Conservation (phyloP, 2,888 invertebrate species). For the Iselma pallidipennis region DNA sequence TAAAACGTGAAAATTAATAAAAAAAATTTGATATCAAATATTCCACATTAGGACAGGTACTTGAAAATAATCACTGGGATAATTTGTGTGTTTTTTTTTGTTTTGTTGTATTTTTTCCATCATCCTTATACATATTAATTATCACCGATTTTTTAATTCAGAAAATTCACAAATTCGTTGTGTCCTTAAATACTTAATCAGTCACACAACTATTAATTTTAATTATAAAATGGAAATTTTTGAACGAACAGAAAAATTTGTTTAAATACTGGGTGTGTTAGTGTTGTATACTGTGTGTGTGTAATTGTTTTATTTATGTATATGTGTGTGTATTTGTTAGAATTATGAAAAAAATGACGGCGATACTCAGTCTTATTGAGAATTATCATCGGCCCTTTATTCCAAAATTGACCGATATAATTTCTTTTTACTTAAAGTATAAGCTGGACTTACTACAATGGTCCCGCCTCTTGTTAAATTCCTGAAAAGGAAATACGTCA, state of each 20-base stretch:
- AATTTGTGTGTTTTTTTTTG: no score
- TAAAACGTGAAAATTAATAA: no score
- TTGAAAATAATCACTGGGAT: not conserved
- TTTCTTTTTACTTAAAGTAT: slow-evolving; percentile 89
- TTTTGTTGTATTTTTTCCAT: no score
- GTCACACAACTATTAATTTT: not conserved
- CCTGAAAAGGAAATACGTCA: no score
- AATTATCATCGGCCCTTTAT: slow-evolving; percentile 28
- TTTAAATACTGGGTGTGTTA: no score
- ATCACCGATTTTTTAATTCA: not conserved
- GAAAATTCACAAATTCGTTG: not conserved
- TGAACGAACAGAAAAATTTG: no score
- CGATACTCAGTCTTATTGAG: slow-evolving; percentile 1
- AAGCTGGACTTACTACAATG: slow-evolving; percentile 86
- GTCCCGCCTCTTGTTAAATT: slow-evolving; percentile 80
- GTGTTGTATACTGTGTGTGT: not conserved
- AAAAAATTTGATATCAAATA: not conserved
- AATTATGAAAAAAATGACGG: not conserved
- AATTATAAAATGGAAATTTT: no score
- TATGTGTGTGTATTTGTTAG: slow-evolving; percentile 10
- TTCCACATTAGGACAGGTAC: not conserved
- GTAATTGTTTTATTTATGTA: slow-evolving; percentile 13
- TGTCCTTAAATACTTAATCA: not conserved
- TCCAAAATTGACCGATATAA: slow-evolving; percentile 74
- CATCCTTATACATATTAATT: not conserved